A percentile compares a stretch with the other conserved stretches of the same genome.
Evolutionary conservation across 2,888 invertebrate genomes (phyloP).

Genomic region (Alentia gelatinosa): DNA sequence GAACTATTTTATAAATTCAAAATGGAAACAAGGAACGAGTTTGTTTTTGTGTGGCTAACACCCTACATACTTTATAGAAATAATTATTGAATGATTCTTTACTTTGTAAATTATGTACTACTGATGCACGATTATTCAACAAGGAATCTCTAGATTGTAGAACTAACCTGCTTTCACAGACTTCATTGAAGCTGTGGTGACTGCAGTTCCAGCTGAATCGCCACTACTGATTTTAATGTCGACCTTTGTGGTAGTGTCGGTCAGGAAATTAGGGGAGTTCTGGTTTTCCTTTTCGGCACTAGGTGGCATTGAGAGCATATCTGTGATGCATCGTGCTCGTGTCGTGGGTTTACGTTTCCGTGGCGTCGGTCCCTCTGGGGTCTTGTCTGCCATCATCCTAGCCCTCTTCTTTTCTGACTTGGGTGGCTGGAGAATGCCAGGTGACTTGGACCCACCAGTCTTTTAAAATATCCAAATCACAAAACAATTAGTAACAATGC

Average conservation of each 20-base stretch:
- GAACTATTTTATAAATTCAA: too few relatives aligned
- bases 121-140: too few relatives aligned
- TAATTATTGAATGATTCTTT: too few relatives aligned
- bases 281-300: neutral
- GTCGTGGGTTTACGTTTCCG: constrained; percentile 51
- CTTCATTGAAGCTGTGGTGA: constrained; percentile 3
- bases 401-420: constrained; percentile 49
- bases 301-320: constrained; percentile 31
- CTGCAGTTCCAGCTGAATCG: neutral
- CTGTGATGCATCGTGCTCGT: constrained; percentile 57
- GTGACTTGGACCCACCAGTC: neutral
- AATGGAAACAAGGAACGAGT: too few relatives aligned
- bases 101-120: too few relatives aligned
- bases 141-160: too few relatives aligned
- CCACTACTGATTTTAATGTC: neutral
- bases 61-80: too few relatives aligned
- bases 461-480: neutral
- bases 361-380: constrained; percentile 44
- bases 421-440: neutral
- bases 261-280: neutral
- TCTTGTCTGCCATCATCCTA: constrained; percentile 50
- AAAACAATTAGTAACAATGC: neutral
- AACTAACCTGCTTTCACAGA: constrained; percentile 38
- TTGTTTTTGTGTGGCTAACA: too few relatives aligned
- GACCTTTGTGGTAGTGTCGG: neutral